Percentiles rank a stretch among this genome's conserved stretches.
Conservation (phyloP, 2,797 vertebrate genomes). For the Acanthiza pusilla region DNA sequence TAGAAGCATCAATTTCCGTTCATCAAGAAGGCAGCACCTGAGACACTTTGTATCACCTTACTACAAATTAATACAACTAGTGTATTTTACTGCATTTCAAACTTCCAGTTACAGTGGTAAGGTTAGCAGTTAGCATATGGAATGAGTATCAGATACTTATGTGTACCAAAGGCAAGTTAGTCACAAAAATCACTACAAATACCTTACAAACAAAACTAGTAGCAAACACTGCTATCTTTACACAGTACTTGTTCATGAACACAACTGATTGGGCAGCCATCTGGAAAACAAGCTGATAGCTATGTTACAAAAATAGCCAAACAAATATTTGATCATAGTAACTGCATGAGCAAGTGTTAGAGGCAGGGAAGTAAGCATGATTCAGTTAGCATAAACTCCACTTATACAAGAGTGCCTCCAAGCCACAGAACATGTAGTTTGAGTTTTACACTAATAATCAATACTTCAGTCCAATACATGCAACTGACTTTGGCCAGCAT, state of each 20-base stretch:
- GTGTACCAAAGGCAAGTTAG: background rate
- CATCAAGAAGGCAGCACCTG: background rate
- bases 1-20: background rate
- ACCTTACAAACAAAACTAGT: background rate
- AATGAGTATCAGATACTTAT: background rate
- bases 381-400: background rate
- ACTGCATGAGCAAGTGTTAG: background rate
- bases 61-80: background rate
- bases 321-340: background rate
- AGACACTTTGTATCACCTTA: background rate
- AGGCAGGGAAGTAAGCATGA: background rate
- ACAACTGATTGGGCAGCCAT: slow-evolving; percentile 12
- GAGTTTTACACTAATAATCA: background rate
- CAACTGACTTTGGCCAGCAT: background rate
- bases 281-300: slow-evolving; percentile 17
- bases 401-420: slow-evolving; percentile 16
- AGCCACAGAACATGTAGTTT: background rate
- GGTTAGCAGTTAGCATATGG: background rate
- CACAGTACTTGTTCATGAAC: background rate
- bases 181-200: background rate
- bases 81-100: background rate
- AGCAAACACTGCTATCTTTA: background rate
- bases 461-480: background rate
- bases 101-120: slow-evolving; percentile 10
- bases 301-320: background rate